Evolutionary conservation across 2,113 vertebrate species (phyloP), one percentile per base, ranked within the genome.

Genomic region (Hippocampus barbouri): DNA sequence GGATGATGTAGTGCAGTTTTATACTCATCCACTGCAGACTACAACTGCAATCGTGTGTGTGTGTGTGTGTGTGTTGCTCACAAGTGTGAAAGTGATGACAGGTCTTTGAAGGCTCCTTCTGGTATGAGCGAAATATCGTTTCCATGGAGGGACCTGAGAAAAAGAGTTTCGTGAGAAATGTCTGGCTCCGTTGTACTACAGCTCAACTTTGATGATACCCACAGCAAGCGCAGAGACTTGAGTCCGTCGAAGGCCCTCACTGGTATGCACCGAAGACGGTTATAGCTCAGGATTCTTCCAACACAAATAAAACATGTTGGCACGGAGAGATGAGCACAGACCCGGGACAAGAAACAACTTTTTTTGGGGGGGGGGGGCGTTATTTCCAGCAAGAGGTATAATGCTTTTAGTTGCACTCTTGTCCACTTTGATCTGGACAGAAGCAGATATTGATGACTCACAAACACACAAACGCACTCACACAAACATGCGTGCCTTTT

Each of bases 61-160:
- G 51, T n/a, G 25, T 79, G 47, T 78, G 59, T 71, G 49, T 54
- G 53, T 71, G 69, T 78, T 88, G 95, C 97, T 97, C 87, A 99
- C 97, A 99, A 88, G 85, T 99, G 97, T 64, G 97, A 98, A 74
- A 99, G 92, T 0, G 97, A 91, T 21, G 95, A 94, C 63, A 99
- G 94, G 82, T 98, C 97, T 85, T 91, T 96, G 89, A 99, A 99
- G 67, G 94, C 94, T 83, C 97, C 97, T 90, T 97, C 95, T 70
- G 97, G 97, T 85, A 99, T 95, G 72, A 94, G 88, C 53, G 97
- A 97, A 82, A 99, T 95, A 78, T 99, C 97, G 76, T 99, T 99
- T 72, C 97, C 97, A 82, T 99, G 97, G 75, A 99, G 93, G 84
- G 97, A 99, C 68, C 97, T 99, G 65, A 77, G 67, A 73, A 60